phyloP scores from a whole-genome alignment of 2,113 vertebrate genomes.

The zebrafish (Danio rerio) region GRCz12tu NC_133182.1:68228001-68228500 shows the following conservation, averaged over 20 bases:
- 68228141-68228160: background rate
- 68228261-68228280: slow-evolving; percentile 18
- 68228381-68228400: slow-evolving; percentile 60
- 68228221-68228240: background rate
- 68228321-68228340: slow-evolving; percentile 56
- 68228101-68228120: too few species aligned
- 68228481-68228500: background rate
- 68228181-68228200: too few species aligned
- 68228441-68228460: slow-evolving; percentile 1
- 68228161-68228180: background rate
- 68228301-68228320: slow-evolving; percentile 50
- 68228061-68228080: too few species aligned
- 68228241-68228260: slow-evolving; percentile 35
- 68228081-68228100: too few species aligned
- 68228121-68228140: too few species aligned
- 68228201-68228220: background rate
- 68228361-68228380: slow-evolving; percentile 47
- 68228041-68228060: too few species aligned
- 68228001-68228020: too few species aligned
- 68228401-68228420: slow-evolving; percentile 42
- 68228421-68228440: slow-evolving; percentile 23
- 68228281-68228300: slow-evolving; percentile 44
- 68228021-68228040: too few species aligned
- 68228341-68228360: slow-evolving; percentile 61
- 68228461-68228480: background rate